phyloP scores from a whole-genome alignment of 2,113 vertebrate genomes.

The Sarotherodon lohbergeri region DNA sequence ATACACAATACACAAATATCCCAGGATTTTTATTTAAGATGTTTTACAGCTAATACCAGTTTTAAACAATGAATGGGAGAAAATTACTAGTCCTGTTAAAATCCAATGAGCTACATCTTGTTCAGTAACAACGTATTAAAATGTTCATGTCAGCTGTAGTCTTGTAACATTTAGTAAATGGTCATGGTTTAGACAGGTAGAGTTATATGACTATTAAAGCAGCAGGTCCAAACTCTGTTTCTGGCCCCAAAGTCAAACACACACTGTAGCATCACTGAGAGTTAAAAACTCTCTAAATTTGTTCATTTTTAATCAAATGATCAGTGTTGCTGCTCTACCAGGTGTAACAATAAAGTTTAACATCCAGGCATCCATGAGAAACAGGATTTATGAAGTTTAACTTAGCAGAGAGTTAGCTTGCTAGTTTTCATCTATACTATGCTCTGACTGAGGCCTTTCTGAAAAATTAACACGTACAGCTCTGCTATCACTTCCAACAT shows the following conservation, averaged over 20 bases:
- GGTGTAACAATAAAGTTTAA: not conserved
- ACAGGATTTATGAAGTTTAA: not conserved
- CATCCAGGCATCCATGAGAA: not conserved
- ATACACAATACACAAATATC: not conserved
- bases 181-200: not conserved
- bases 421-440: not conserved
- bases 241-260: too few species aligned
- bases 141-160: not conserved
- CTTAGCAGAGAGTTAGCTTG: not conserved
- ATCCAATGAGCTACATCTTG: not conserved
- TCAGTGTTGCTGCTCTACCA: not conserved
- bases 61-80: not conserved
- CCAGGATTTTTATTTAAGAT: not conserved
- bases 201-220: not conserved
- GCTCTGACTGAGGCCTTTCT: not conserved
- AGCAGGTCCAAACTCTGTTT: too few species aligned
- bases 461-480: not conserved
- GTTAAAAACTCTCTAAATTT: not conserved
- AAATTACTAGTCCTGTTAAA: not conserved
- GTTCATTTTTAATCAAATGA: not conserved
- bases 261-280: too few species aligned
- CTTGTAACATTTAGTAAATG: not conserved
- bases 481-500: not conserved
- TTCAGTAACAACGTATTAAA: not conserved
- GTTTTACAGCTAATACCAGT: not conserved